Evolutionary conservation across 2,113 vertebrate genomes (phyloP), one percentile per base, ranked within the genome.

Genomic region (Carassius carassius): DNA sequence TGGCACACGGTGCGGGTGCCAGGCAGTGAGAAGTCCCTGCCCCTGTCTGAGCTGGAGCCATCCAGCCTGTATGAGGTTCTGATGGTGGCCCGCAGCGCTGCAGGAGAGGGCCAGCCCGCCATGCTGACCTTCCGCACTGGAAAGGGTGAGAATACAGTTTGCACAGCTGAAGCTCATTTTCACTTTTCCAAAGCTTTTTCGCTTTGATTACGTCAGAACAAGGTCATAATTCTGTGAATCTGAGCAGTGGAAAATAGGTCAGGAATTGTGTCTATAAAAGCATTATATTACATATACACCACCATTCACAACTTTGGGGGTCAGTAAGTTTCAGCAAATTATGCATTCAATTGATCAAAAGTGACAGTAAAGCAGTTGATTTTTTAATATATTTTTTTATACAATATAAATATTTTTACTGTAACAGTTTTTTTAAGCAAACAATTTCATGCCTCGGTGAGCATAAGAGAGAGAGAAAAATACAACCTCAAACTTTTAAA

Each of bases 51-150:
- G 86, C 92, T 99, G 89, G 97, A 99, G 84, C 92, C 98, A 0
- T 96, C 97, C 65, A 99, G 98, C 89, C 95, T 99, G 10, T 99
- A 99, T 0, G 98, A 99, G 69, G 97, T 99, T 7, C 87, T 99
- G 79, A 99, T 99, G 98, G 98, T 99, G 80, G 97, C 98, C 1
- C 94, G 98, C 41, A 99, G 94, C 0, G 86, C 94, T 0, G 96
- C 94, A 0, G 98, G 98, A 0, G 97, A 99, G 65, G 98, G 98
- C 0, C 98, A 99, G 81, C 97, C 97, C 0, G 97, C 98, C 84
- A 99, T 99, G 98, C 96, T 99, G 58, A 99, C 98, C 0, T 99
- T 99, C 87, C 96, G 98, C 77, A 99, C 98, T 0, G 97, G 97
- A 93, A 99, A 96, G 91, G 98, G 98, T 98, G 67, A 91, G 95